A percentile compares a stretch with the other conserved stretches of the same genome.
Evolutionary conservation across 2,797 vertebrate species (phyloP).

Genomic region (Siniperca obscura): DNA sequence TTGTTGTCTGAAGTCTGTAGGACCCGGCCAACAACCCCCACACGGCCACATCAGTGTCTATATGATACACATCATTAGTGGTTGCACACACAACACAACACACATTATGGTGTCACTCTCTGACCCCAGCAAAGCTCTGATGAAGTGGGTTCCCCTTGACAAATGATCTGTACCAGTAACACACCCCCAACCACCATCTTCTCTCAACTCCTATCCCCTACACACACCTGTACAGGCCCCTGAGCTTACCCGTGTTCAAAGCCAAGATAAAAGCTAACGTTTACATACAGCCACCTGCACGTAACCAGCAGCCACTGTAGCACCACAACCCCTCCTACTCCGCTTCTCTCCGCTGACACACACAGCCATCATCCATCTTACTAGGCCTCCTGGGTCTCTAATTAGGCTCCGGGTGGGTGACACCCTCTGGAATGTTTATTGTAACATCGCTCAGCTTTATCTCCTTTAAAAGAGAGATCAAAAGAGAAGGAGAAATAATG

Average conservation of each 20-base stretch:
- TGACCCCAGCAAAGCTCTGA: constrained; percentile 64
- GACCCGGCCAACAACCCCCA: constrained; percentile 19
- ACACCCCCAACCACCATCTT: constrained; percentile 23
- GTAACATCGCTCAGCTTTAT: constrained; percentile 62
- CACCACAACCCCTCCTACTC: constrained; percentile 13
- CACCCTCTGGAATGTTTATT: constrained; percentile 78
- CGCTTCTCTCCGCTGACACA: constrained; percentile 67
- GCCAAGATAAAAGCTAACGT: constrained; percentile 75
- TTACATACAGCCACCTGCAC: constrained; percentile 79
- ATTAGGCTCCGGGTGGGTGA: constrained; percentile 76
- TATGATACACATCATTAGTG: constrained; percentile 74
- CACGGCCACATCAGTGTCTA: constrained; percentile 56
- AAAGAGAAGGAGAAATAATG: constrained; percentile 19
- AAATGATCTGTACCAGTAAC: constrained; percentile 58
- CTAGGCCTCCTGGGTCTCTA: constrained; percentile 76
- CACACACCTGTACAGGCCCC: constrained; percentile 70
- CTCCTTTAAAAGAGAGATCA: constrained; percentile 35
- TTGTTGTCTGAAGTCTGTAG: constrained; percentile 69
- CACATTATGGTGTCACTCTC: constrained; percentile 58
- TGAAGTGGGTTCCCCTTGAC: constrained; percentile 66
- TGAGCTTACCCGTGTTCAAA: constrained; percentile 75
- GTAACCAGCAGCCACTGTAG: constrained; percentile 63
- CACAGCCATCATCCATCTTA: constrained; percentile 73
- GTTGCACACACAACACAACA: constrained; percentile 51
- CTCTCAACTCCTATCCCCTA: constrained; percentile 29